Percentiles rank a stretch among this genome's conserved stretches.
Evolutionary conservation across 2,888 invertebrate species (phyloP).

Genomic region (Xylophagus ater): DNA sequence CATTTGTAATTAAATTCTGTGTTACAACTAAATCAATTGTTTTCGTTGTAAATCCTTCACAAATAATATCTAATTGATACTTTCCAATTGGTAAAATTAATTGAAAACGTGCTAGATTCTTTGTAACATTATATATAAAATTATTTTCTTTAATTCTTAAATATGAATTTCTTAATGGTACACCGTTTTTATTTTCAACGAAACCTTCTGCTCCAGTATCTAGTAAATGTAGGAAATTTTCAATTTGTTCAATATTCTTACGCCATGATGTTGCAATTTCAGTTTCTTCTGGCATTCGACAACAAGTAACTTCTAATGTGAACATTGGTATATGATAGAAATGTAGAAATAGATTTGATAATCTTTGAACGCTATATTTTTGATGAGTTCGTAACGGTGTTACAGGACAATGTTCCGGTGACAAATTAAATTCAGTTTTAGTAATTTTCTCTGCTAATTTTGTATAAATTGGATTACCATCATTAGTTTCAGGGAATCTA

Average conservation of each 20-base stretch:
- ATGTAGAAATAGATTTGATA: constrained; percentile 49
- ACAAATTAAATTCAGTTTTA: constrained; percentile 29
- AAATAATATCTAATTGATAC: constrained; percentile 51
- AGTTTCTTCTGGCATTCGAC: constrained; percentile 62
- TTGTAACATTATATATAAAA: constrained; percentile 49
- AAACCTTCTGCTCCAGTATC: constrained; percentile 61
- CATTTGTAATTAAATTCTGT: constrained; percentile 22
- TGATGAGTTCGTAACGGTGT: constrained; percentile 26
- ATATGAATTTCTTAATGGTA: constrained; percentile 58
- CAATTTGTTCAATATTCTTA: constrained; percentile 51
- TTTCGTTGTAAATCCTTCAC: constrained; percentile 48
- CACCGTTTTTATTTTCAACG: constrained; percentile 52
- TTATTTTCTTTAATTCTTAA: constrained; percentile 52
- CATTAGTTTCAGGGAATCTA: constrained; percentile 26
- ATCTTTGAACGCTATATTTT: constrained; percentile 36
- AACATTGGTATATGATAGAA: constrained; percentile 55
- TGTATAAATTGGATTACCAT: constrained; percentile 25
- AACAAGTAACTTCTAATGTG: constrained; percentile 66
- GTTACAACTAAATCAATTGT: constrained; percentile 33
- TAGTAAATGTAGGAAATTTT: constrained; percentile 50
- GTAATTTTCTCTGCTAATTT: constrained; percentile 31
- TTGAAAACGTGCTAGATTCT: constrained; percentile 60
- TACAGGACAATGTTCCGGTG: constrained; percentile 26
- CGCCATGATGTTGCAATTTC: constrained; percentile 63
- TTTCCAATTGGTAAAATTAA: constrained; percentile 57